Percentiles rank a stretch among this genome's conserved stretches.
phyloP scores from a whole-genome alignment of 23 tunicate genomes.

The Trididemnum clinides region DNA sequence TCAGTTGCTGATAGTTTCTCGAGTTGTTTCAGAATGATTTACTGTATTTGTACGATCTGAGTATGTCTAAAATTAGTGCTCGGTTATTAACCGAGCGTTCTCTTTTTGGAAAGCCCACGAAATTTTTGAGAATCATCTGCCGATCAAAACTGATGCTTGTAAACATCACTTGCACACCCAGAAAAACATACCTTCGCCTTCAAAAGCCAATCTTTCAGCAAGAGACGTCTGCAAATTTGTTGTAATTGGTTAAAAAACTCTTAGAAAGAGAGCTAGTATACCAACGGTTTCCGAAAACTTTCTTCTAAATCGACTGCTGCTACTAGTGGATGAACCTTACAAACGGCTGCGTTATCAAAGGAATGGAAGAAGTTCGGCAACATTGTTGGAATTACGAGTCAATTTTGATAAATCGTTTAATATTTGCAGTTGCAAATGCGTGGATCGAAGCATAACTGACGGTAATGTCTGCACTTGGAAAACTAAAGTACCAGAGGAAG shows the following conservation, averaged over 20 bases:
- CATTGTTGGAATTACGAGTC: neutral
- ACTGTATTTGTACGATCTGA: too few relatives aligned
- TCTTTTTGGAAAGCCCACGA: neutral
- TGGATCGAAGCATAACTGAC: neutral
- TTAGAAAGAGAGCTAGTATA: neutral
- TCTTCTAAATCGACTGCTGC: neutral
- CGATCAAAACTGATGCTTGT: neutral
- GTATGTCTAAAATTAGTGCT: too few relatives aligned
- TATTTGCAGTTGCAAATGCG: neutral
- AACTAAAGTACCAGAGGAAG: neutral
- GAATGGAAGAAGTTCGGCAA: neutral
- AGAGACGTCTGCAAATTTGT: neutral
- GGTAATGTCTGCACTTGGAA: neutral
- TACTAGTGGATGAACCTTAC: neutral
- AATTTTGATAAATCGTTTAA: constrained; percentile 3
- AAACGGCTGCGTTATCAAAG: neutral
- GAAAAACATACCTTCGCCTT: neutral
- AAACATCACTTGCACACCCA: neutral
- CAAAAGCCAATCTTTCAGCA: neutral
- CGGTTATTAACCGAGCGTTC: neutral
- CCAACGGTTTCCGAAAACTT: neutral
- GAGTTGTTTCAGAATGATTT: too few relatives aligned
- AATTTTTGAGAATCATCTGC: constrained; percentile 3
- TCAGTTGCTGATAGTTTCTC: too few relatives aligned
- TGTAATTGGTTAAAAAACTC: neutral